Evolutionary conservation across 1,140 invertebrate genomes (phyloP), one percentile per base, ranked within the genome.

Genomic region (Lysiphlebus fabarum): DNA sequence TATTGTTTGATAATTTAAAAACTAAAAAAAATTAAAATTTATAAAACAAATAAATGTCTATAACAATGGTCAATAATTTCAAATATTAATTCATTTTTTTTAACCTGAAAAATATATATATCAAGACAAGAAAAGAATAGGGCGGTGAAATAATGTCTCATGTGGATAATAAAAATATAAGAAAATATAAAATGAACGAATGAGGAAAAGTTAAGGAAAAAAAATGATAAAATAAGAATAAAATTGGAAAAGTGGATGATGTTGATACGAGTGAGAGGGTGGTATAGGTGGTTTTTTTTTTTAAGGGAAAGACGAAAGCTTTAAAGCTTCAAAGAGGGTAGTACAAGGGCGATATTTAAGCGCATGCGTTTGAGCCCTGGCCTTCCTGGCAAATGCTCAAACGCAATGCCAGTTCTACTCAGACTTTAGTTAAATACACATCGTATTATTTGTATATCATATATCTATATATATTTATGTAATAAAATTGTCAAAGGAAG

Each of bases 391-490:
- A 40, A 50, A 50, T n/a, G 45, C 58, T 42, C 47, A 14, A 14
- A 56, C 57, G 17, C 4, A 55, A 63, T 59, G 62, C 9, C 63
- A 71, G 70, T 71, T 58, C 49, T 63, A 69, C 65, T 61, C 60
- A 62, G 68, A 65, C 65, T 62, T 59, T 53, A 65, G 65, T 65
- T 53, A 48, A 61, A 65, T 65, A 57, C 38, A 61, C 54, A 61
- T 36, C 57, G 62, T 59, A 38, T 62, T 49, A n/a, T n/a, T n/a
- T n/a, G n/a, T n/a, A n/a, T n/a, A n/a, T n/a, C n/a, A 47, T 57
- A 61, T 7, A 66, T 14, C 47, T 61, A 66, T 56, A 40, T n/a
- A 65, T 59, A 40, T 36, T 10, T 34, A 34, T 44, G 42, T 37
- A 26, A 26, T 36, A 47, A 44, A 42, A 12, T 56, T 42, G 14